These are phyloP conservation scores for Tuberolachnus salignus DNA, from an alignment of 2,888 invertebrate species.

Conservation along the genomic window DNA sequence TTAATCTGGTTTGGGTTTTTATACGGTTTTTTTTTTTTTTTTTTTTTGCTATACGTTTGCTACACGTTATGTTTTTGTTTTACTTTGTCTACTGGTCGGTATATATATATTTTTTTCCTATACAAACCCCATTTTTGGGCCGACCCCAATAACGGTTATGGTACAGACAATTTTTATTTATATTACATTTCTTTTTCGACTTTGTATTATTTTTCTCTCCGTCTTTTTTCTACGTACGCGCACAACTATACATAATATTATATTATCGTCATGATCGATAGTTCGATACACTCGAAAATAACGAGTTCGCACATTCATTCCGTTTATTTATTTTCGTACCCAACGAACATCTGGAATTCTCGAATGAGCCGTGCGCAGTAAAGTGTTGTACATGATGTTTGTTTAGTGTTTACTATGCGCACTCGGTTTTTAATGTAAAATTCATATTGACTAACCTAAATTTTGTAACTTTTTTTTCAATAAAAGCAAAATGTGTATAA, in stretches of 20 bases:
- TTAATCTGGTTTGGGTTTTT: not conserved
- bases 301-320: constrained; percentile 13
- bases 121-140: not conserved
- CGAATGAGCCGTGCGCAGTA: not conserved
- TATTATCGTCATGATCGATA: not conserved
- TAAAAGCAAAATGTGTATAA: no score
- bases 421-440: not conserved
- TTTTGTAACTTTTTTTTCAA: no score
- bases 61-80: no score
- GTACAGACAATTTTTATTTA: not conserved
- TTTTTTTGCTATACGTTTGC: not conserved
- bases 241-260: no score
- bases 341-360: not conserved
- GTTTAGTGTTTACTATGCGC: not conserved
- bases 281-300: constrained; percentile 27
- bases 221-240: not conserved
- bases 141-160: not conserved
- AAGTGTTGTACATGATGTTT: not conserved
- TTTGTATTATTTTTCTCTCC: not conserved
- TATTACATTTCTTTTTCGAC: not conserved
- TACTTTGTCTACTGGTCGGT: no score
- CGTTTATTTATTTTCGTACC: constrained; percentile 26
- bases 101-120: no score
- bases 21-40: not conserved
- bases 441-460: not conserved